Evolutionary conservation across 2,888 invertebrate genomes (phyloP).

Genomic region (Cephalotes varians): DNA sequence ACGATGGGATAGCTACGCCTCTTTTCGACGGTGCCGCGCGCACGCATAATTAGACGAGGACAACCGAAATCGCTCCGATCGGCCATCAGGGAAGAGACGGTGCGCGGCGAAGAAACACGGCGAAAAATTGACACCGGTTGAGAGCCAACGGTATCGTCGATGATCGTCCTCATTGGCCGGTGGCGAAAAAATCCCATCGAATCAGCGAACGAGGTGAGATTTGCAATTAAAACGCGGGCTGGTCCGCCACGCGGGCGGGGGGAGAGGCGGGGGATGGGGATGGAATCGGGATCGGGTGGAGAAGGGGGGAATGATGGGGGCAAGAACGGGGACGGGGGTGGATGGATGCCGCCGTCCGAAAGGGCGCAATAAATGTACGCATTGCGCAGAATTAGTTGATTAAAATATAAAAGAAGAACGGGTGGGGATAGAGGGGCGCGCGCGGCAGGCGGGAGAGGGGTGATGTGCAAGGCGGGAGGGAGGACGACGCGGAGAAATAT

Average conservation of each 20-base stretch:
- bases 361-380: constrained; percentile 84
- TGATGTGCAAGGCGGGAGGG: constrained; percentile 52
- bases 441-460: constrained; percentile 55
- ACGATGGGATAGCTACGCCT: constrained; percentile 49
- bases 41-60: constrained; percentile 56
- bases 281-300: constrained; percentile 39
- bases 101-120: constrained; percentile 70
- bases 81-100: constrained; percentile 58
- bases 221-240: constrained; percentile 84
- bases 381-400: constrained; percentile 86
- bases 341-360: constrained; percentile 74
- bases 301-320: constrained; percentile 57
- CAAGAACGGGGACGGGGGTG: constrained; percentile 63
- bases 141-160: constrained; percentile 77
- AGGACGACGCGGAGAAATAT: constrained; percentile 44
- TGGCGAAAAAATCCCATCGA: constrained; percentile 83
- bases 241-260: constrained; percentile 75
- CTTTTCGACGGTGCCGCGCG: constrained; percentile 47
- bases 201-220: constrained; percentile 83
- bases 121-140: constrained; percentile 76
- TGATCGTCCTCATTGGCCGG: constrained; percentile 83
- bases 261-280: constrained; percentile 63
- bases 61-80: constrained; percentile 56
- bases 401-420: constrained; percentile 85
- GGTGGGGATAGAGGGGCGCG: constrained; percentile 73